Base-by-base conservation (phyloP, 2,113 vertebrate genomes). In the Oplegnathus fasciatus region DNA sequence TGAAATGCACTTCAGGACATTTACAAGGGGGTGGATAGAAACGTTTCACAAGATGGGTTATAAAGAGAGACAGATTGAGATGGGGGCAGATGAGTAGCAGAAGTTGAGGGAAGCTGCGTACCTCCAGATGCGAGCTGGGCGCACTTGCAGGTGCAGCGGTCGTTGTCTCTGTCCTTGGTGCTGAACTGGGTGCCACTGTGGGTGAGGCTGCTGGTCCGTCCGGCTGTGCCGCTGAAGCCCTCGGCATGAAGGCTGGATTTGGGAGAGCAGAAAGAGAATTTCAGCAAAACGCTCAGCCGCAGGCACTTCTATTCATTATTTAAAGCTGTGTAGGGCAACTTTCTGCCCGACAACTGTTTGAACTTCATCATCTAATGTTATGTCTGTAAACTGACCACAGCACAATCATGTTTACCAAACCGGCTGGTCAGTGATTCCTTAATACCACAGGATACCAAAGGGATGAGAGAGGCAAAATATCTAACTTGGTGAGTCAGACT, bases 131-230 rank as follows among this genome's bases (percentile, higher is more conserved):
- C 94, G 71, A 96, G 95, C 91, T 96, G 95, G 0, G 93, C 94
- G 60, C 94, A 96, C 80, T 94, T 95, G 95, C 96, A 97, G 86
- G 94, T 93, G 62, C 96, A 94, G 42, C 78, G 88, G 90, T 96
- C 94, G 0, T 96, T 95, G 92, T 96, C 93, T 44, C 93, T 90
- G 76, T 96, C 96, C 88, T 95, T 94, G 58, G 96, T 97, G 93
- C 97, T 97, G 92, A 97, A 97, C 66, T 90, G 91, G 54, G 95
- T 96, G 24, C 95, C 96, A 0, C 83, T 40, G 57, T 91, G 94
- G 67, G 95, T 93, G 13, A 97, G 92, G 90, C 96, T 96, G 88
- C 94, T 95, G 30, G 91, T 96, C 28, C 95, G 92, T 11, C 96
- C 93, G 0, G 96, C 96, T 2, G 91, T 96, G 48, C 96, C 95